Percentiles rank a stretch among this genome's conserved stretches.
Evolutionary conservation across 2,113 vertebrate species (phyloP).

Genomic region (Setophaga petechia): DNA sequence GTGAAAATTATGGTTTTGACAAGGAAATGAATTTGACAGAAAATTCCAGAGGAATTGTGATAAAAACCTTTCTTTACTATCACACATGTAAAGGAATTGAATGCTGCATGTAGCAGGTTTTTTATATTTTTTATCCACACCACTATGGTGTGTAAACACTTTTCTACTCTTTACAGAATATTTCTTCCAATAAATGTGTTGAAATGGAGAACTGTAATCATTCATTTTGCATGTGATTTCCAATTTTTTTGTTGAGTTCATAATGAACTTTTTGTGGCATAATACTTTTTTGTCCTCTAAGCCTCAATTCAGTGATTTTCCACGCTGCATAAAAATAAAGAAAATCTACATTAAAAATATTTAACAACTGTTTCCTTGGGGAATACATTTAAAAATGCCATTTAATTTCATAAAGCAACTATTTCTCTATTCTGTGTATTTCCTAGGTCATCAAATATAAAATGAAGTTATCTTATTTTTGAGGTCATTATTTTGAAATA

Average conservation of each 20-base stretch:
- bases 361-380: neutral
- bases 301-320: neutral
- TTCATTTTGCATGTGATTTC: neutral
- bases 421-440: neutral
- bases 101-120: accelerated
- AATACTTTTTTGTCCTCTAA: neutral
- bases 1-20: neutral
- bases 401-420: neutral
- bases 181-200: neutral
- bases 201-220: neutral
- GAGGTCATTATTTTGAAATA: neutral
- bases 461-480: neutral
- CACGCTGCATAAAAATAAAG: neutral
- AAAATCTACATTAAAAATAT: neutral
- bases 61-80: neutral
- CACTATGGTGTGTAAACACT: neutral
- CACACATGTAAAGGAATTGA: neutral
- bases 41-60: neutral
- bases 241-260: neutral
- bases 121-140: neutral
- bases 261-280: neutral
- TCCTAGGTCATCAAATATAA: neutral
- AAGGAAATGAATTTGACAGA: neutral
- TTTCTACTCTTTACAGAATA: neutral
- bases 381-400: neutral